phyloP scores from a whole-genome alignment of 1,140 invertebrate genomes.

The Scaptodrosophila lebanonensis region DNA sequence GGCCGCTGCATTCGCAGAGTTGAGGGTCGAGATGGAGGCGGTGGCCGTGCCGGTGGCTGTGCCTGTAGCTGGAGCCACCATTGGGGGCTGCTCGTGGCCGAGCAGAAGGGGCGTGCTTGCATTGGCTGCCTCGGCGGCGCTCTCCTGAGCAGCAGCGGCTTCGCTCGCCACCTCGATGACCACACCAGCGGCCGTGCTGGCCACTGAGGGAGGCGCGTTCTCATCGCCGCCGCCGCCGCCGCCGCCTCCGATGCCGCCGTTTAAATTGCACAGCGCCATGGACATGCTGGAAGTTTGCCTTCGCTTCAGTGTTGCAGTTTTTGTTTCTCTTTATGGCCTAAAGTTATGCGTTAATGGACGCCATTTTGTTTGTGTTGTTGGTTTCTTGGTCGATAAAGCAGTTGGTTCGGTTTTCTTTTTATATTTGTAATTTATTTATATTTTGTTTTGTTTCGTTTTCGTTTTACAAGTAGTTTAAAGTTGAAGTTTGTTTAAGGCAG shows the following conservation, averaged over 20 bases:
- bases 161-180: background rate
- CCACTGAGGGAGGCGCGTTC: constrained; percentile 12
- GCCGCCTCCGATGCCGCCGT: constrained; percentile 11
- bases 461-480: no score
- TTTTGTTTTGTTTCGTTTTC: constrained; percentile 1
- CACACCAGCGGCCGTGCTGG: constrained; percentile 8
- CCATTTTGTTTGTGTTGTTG: constrained; percentile 20
- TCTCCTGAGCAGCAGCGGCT: constrained; percentile 29
- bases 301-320: background rate
- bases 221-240: constrained; percentile 39
- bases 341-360: constrained; percentile 28
- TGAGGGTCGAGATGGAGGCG: constrained; percentile 1
- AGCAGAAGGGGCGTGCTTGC: constrained; percentile 56
- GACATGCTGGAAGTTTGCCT: constrained; percentile 44
- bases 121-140: constrained; percentile 32
- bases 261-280: constrained; percentile 59
- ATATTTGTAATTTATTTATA: background rate
- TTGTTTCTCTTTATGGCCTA: background rate
- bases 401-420: background rate
- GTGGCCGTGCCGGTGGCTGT: constrained; percentile 8
- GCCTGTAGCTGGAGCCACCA: constrained; percentile 1
- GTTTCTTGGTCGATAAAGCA: background rate
- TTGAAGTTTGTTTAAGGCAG: constrained; percentile 50
- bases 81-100: constrained; percentile 39
- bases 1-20: constrained; percentile 1